phyloP scores from a whole-genome alignment of 2,797 vertebrate species.

The Trichosurus vulpecula region DNA sequence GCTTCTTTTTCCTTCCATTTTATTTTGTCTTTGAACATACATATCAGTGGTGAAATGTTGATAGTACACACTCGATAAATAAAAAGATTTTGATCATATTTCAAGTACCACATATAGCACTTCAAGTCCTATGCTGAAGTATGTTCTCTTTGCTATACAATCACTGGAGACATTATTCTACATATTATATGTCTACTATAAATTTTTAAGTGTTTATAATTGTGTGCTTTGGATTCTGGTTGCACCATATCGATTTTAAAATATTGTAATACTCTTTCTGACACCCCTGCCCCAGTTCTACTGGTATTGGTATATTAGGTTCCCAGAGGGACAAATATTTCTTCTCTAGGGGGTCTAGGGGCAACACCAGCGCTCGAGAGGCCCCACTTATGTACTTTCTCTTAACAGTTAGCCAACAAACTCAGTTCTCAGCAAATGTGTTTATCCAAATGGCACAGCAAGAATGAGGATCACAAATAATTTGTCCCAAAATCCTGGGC shows the following conservation, averaged over 20 bases:
- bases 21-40: background rate
- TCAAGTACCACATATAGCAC: background rate
- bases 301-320: background rate
- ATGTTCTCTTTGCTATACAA: background rate
- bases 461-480: background rate
- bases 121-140: background rate
- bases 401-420: background rate
- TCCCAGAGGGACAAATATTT: background rate
- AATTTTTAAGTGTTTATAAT: background rate
- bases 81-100: background rate
- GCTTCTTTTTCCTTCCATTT: background rate
- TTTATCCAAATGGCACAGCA: background rate
- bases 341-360: background rate
- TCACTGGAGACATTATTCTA: background rate
- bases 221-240: too few species aligned
- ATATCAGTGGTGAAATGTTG: background rate
- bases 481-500: background rate
- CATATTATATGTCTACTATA: background rate
- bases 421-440: background rate
- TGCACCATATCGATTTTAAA: background rate
- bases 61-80: background rate
- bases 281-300: background rate
- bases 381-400: background rate
- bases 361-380: background rate
- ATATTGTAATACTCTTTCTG: background rate